Evolutionary conservation across 1,140 invertebrate species (phyloP).

Genomic region (Planococcus citri): DNA sequence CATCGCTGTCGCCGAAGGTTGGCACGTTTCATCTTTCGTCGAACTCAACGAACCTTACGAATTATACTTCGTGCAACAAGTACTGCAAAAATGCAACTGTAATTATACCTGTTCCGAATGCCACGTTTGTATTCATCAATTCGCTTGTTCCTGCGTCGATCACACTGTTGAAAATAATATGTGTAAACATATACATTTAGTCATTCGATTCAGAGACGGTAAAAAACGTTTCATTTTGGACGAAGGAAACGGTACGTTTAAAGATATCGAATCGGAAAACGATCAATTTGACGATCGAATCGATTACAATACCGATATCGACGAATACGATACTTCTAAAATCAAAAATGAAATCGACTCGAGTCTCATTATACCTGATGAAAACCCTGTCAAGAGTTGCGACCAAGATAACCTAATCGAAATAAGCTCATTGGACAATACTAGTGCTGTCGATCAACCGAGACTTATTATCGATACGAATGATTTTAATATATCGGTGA

Average conservation of each 20-base stretch:
- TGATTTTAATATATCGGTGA: too few species aligned
- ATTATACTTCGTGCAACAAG: neutral
- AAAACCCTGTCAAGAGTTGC: too few species aligned
- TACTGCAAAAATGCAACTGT: neutral
- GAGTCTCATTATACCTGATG: too few species aligned
- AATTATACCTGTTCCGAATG: constrained; percentile 13
- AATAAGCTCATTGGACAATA: too few species aligned
- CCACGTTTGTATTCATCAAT: constrained; percentile 16
- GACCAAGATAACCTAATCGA: too few species aligned
- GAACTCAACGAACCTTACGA: neutral
- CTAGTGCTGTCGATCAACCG: too few species aligned
- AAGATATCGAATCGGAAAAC: neutral
- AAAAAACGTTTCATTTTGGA: neutral
- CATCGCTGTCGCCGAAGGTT: neutral
- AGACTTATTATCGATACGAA: too few species aligned
- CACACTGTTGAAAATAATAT: constrained; percentile 20
- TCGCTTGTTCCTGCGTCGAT: constrained; percentile 16
- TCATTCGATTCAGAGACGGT: neutral
- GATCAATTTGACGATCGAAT: too few species aligned
- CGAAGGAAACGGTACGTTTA: neutral
- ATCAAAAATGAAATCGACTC: too few species aligned
- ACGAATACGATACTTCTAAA: too few species aligned
- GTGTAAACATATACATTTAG: constrained; percentile 22
- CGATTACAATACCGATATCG: too few species aligned
- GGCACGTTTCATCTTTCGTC: neutral